phyloP scores from a whole-genome alignment of 2,888 invertebrate genomes.

The Rhagonycha fulva region DNA sequence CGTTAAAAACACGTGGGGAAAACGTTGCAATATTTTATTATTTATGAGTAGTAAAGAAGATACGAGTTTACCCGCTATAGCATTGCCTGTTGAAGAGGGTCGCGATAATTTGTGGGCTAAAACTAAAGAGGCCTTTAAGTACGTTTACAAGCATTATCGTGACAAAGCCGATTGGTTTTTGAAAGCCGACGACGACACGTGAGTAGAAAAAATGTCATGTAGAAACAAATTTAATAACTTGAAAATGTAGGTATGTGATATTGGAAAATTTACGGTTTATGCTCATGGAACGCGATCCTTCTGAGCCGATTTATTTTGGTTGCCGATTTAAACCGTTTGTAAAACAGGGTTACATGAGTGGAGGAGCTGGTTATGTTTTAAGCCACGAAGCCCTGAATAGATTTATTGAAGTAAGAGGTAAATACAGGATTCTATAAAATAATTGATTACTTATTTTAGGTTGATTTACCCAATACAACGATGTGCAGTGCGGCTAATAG shows the following conservation, averaged over 20 bases:
- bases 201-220: constrained; percentile 48
- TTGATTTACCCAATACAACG: constrained; percentile 69
- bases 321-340: constrained; percentile 86
- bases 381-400: constrained; percentile 79
- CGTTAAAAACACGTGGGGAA: constrained; percentile 95
- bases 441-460: constrained; percentile 38
- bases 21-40: constrained; percentile 82
- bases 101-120: constrained; percentile 96
- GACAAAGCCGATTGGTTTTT: constrained; percentile 95
- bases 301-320: constrained; percentile 85
- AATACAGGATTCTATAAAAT: background rate
- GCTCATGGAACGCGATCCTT: constrained; percentile 74
- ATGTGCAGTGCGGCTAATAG: constrained; percentile 70
- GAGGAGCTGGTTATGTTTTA: constrained; percentile 93
- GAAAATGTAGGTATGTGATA: constrained; percentile 77
- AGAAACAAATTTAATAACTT: background rate
- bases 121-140: constrained; percentile 91
- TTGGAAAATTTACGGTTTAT: constrained; percentile 95
- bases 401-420: constrained; percentile 67
- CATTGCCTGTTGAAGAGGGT: constrained; percentile 84
- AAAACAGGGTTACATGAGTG: constrained; percentile 89
- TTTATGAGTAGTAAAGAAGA: constrained; percentile 86
- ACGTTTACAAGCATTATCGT: constrained; percentile 81
- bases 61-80: constrained; percentile 75
- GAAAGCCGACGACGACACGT: constrained; percentile 99